Percentiles rank a stretch among this genome's conserved stretches.
Conservation (phyloP, 2,797 vertebrate species). For the Lepus oiostolus region DNA sequence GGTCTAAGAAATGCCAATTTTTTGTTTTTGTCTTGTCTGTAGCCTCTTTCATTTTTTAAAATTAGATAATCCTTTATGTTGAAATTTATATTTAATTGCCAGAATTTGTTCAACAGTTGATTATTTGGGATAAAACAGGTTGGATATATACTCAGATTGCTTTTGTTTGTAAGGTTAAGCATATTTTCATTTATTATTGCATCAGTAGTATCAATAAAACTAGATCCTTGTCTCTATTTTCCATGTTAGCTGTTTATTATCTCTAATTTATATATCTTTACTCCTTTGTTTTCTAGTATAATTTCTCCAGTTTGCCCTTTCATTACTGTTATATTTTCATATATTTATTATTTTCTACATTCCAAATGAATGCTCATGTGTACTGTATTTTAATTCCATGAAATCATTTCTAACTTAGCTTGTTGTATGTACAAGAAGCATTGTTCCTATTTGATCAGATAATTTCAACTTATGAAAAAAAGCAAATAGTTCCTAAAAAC, state of each 20-base stretch:
- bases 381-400: neutral
- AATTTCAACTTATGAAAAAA: slow-evolving; percentile 29
- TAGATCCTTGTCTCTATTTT: slow-evolving; percentile 13
- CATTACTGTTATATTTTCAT: neutral
- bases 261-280: slow-evolving; percentile 1
- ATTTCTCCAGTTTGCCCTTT: slow-evolving; percentile 37
- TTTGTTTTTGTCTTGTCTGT: neutral
- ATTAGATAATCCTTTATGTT: slow-evolving; percentile 1
- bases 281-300: slow-evolving; percentile 6
- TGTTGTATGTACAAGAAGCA: neutral
- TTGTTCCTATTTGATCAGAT: slow-evolving; percentile 6
- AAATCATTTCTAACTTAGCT: slow-evolving; percentile 37
- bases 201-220: slow-evolving; percentile 10
- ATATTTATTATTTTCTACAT: neutral
- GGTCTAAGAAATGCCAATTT: neutral
- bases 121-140: slow-evolving; percentile 31
- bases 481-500: slow-evolving; percentile 25
- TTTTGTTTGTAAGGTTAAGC: slow-evolving; percentile 19
- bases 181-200: slow-evolving; percentile 43
- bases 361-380: neutral
- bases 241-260: slow-evolving; percentile 5
- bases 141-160: neutral
- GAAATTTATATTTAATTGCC: neutral
- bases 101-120: neutral
- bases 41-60: neutral